These are phyloP conservation scores for Daktulosphaira vitifoliae DNA, from an alignment of 1,140 invertebrate genomes.

Conservation along the genomic window DNA sequence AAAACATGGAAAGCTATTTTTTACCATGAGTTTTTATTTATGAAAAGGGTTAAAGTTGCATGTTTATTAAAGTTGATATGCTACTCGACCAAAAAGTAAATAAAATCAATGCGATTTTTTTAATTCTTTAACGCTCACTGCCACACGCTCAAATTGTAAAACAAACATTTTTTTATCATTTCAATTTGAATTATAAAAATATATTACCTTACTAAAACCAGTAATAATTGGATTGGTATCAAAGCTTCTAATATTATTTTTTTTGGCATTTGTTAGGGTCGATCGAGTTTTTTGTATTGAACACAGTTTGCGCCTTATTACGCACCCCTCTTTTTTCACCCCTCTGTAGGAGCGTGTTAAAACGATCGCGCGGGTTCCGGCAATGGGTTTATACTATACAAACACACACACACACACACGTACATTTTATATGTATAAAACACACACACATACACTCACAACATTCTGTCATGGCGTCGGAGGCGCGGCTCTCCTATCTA, in stretches of 20 bases:
- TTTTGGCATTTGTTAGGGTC: slow-evolving; percentile 8
- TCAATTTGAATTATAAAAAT: not conserved
- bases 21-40: too few species aligned
- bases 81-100: too few species aligned
- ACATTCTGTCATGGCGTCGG: slow-evolving; percentile 28
- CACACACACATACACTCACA: not conserved
- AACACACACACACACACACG: not conserved
- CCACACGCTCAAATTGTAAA: too few species aligned
- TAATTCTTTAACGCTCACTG: too few species aligned
- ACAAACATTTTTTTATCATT: not conserved
- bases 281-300: slow-evolving; percentile 30
- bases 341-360: slow-evolving; percentile 1
- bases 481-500: slow-evolving; percentile 9
- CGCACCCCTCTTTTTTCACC: not conserved
- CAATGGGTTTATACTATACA: not conserved
- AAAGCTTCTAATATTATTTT: slow-evolving; percentile 9
- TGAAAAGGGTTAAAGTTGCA: too few species aligned
- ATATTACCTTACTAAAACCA: too few species aligned
- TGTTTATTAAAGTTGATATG: too few species aligned
- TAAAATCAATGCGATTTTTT: too few species aligned
- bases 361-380: slow-evolving; percentile 18
- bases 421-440: not conserved
- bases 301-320: slow-evolving; percentile 27
- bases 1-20: too few species aligned
- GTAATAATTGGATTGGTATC: slow-evolving; percentile 28